Evolutionary conservation across 2,888 invertebrate species (phyloP), one percentile per base, ranked within the genome.

Genomic region (Pammene aurita): DNA sequence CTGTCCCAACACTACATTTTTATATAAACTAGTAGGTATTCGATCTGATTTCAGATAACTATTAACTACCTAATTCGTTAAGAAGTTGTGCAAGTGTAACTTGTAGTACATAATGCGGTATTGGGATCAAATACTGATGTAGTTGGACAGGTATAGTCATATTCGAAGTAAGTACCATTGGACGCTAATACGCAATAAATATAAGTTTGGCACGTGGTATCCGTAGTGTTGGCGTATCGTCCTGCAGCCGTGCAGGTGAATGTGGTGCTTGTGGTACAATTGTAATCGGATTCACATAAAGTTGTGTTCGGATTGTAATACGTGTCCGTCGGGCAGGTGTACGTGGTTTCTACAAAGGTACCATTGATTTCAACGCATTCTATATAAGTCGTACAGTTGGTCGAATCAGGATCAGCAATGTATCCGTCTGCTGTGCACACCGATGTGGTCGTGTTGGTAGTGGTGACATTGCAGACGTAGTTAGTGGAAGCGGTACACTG

Each of bases 241-340:
- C 93, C 93, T 0, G 82, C 83, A 0, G 85, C 67, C 0, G 83
- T 75, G 72, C 93, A 93, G 0, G 79, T 77, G 67, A 88, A 88
- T 0, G 81, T 57, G 0, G 72, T 68, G 9, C 71, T 72, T 0
- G 67, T 69, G 0, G 74, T 78, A 44, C 90, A 90, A 16, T 73
- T 82, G 66, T 88, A 92, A 63, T 77, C 72, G 1, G 80, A 50
- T 9, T 89, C 90, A 63, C 93, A 93, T 0, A 82, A 65, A 55
- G 90, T 89, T 0, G 86, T 86, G 18, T 74, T 79, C 0, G 89
- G 91, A 70, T 92, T 73, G 72, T 77, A 93, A 44, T 71, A 86
- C 0, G 90, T 87, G 35, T 66, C 72, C 46, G 64, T 72, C 0
- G 89, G 89, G 63, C 92, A 93, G 5, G 79, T 75, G 16, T 79